These are phyloP conservation scores for Tribolium castaneum DNA, from an alignment of 1,140 invertebrate genomes.

Conservation along the genomic window DNA sequence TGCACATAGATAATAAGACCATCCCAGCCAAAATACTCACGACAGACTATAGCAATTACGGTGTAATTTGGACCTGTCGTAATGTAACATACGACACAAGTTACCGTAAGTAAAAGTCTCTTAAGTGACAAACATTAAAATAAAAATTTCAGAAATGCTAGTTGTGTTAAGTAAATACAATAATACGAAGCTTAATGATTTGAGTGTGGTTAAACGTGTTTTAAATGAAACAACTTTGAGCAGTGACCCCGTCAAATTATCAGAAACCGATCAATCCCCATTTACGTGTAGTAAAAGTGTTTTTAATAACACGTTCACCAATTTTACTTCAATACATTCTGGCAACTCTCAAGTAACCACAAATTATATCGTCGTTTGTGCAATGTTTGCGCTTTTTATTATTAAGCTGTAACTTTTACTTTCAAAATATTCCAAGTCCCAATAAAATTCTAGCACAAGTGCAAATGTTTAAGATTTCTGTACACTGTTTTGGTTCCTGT, in stretches of 20 bases:
- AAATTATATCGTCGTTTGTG: no score
- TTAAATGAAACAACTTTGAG: not conserved
- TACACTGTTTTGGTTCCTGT: no score
- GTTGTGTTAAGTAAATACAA: not conserved
- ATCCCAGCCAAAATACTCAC: not conserved
- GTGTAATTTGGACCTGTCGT: slow-evolving; percentile 31
- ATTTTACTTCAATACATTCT: not conserved
- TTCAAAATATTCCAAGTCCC: not conserved
- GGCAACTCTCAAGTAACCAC: not conserved
- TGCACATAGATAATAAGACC: not conserved
- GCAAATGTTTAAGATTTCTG: no score
- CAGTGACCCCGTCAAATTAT: not conserved
- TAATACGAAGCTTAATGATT: not conserved
- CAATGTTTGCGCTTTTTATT: no score
- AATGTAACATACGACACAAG: not conserved
- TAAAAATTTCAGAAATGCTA: not conserved
- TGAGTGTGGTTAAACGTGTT: not conserved
- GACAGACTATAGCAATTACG: slow-evolving; percentile 31
- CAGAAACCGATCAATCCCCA: not conserved
- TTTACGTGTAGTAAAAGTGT: not conserved
- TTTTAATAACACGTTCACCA: not conserved
- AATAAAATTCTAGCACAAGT: no score
- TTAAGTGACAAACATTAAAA: not conserved
- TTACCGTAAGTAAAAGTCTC: not conserved
- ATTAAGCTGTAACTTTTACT: no score